phyloP scores from a whole-genome alignment of 2,113 vertebrate genomes.

The Dromiciops gliroides region DNA sequence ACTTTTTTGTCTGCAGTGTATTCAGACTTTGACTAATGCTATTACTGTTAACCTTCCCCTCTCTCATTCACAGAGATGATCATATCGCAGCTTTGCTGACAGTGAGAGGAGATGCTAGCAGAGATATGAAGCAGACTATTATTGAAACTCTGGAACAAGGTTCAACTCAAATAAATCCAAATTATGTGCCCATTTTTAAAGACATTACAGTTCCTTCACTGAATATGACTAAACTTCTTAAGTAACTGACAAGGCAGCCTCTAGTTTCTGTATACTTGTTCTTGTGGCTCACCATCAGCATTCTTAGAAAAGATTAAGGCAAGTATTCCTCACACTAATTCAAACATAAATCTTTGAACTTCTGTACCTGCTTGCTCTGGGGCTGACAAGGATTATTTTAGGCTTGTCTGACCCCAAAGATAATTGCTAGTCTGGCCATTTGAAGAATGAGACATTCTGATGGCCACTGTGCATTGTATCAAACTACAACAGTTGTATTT shows the following conservation, averaged over 20 bases:
- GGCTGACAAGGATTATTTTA: not conserved
- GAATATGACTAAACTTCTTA: constrained; percentile 94
- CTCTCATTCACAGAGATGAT: constrained; percentile 89
- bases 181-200: constrained; percentile 92
- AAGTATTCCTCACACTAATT: not conserved
- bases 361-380: not conserved
- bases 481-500: not conserved
- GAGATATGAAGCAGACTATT: constrained; percentile 97
- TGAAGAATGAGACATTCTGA: constrained; percentile 2
- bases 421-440: not conserved
- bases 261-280: not conserved
- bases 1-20: not conserved
- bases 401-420: not conserved
- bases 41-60: not conserved
- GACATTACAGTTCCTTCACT: constrained; percentile 94
- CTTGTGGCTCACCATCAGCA: too few species aligned
- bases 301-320: not conserved
- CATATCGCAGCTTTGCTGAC: constrained; percentile 94
- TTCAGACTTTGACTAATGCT: not conserved
- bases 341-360: not conserved
- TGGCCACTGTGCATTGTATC: not conserved
- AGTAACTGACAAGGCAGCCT: constrained; percentile 79
- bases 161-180: constrained; percentile 82
- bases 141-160: constrained; percentile 95
- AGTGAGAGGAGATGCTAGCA: constrained; percentile 93